Conservation (phyloP, 37 sponge, comb jelly and placozoan genomes). For the Chondrilla cf. caribensis region DNA sequence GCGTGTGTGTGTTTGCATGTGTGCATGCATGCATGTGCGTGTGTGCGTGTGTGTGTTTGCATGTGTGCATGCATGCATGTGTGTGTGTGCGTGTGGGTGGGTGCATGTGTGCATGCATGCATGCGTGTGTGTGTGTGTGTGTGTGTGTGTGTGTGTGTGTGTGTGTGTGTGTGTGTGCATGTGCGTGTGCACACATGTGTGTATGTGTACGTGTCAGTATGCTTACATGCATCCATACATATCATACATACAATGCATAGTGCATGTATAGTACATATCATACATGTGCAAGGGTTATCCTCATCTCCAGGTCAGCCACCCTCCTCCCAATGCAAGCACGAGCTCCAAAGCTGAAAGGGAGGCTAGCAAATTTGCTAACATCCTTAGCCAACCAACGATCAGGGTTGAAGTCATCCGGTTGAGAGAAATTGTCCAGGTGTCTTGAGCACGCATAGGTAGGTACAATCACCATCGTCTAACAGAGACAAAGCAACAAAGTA, state of each 20-base stretch:
- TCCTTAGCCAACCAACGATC: conserved; percentile 42
- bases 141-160: too few species aligned
- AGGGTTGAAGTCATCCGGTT: conserved; percentile 33
- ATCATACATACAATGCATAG: neutral
- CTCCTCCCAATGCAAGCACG: too few species aligned
- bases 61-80: neutral
- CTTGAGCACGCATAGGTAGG: neutral
- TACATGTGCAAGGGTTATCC: neutral
- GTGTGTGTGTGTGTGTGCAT: neutral
- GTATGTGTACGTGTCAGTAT: neutral
- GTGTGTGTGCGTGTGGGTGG: neutral
- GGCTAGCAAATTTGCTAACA: too few species aligned
- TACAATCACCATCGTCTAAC: conserved; percentile 19
- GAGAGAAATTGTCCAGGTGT: conserved; percentile 23
- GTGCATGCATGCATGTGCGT: too few species aligned
- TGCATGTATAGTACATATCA: neutral
- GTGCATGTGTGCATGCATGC: neutral
- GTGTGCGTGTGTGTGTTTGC: too few species aligned
- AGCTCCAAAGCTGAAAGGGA: too few species aligned
- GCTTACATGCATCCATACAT: neutral
- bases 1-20: too few species aligned
- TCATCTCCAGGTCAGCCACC: neutral
- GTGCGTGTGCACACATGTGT: neutral
- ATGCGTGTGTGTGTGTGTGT: neutral
- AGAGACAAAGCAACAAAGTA: neutral